These are phyloP conservation scores for Enteromius radiatus DNA, from an alignment of 2,797 vertebrate species.

Conservation along the genomic window DNA sequence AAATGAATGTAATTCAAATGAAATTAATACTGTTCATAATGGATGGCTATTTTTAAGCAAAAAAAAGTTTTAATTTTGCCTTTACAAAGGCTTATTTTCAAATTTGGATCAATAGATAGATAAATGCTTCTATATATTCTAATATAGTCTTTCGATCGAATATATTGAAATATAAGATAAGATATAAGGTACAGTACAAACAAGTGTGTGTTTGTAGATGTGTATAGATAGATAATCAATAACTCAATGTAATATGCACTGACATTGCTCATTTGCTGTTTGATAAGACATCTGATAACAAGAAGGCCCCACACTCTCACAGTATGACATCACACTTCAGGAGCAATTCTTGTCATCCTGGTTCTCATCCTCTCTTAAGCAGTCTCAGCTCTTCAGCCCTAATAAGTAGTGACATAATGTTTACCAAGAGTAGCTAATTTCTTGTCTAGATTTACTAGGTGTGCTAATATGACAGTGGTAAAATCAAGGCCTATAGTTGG, in stretches of 20 bases:
- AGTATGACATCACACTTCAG: constrained; percentile 34
- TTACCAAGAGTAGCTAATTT: constrained; percentile 59
- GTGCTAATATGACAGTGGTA: constrained; percentile 63
- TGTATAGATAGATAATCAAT: not conserved
- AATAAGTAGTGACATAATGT: constrained; percentile 57
- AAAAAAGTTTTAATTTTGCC: not conserved
- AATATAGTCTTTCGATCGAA: no score
- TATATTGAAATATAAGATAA: no score
- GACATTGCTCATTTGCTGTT: constrained; percentile 15
- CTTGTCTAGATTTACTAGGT: constrained; percentile 56
- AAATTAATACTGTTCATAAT: not conserved
- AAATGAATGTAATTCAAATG: not conserved
- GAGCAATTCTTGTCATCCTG: constrained; percentile 62
- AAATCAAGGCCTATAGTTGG: constrained; percentile 58
- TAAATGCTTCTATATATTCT: no score
- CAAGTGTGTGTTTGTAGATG: not conserved
- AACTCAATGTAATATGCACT: not conserved
- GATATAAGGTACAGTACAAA: no score
- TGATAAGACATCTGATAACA: constrained; percentile 23
- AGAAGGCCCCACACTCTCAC: constrained; percentile 5
- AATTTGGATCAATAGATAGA: not conserved
- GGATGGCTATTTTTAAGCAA: not conserved
- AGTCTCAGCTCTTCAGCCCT: constrained; percentile 51
- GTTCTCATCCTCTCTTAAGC: constrained; percentile 59
- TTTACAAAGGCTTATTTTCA: not conserved